Evolutionary conservation across 2,888 invertebrate genomes (phyloP).

Genomic region (Schrankia costaestrigalis): DNA sequence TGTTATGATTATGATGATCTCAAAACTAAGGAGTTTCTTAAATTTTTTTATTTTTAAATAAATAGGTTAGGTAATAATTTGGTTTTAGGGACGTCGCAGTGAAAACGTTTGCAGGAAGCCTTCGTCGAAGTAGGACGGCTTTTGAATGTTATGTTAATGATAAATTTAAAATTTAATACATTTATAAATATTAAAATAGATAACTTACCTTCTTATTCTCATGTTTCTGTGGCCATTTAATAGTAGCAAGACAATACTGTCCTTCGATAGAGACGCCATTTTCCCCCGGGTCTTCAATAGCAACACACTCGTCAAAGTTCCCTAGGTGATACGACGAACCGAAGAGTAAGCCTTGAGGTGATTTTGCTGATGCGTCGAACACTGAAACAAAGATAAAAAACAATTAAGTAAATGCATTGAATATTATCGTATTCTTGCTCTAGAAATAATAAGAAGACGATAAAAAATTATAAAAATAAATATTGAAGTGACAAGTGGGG

Average conservation of each 20-base stretch:
- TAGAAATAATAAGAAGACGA: too few species aligned
- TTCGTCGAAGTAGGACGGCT: too few species aligned
- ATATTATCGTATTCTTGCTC: too few species aligned
- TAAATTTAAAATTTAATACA: background rate
- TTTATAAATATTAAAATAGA: background rate
- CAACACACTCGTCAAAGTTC: conserved; percentile 87
- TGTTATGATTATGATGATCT: too few species aligned
- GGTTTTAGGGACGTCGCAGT: too few species aligned
- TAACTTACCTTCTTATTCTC: conserved; percentile 53
- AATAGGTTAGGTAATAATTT: too few species aligned
- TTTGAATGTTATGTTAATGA: too few species aligned
- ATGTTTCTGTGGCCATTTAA: conserved; percentile 60
- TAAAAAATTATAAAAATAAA: too few species aligned
- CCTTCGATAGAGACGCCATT: conserved; percentile 69
- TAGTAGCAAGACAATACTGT: conserved; percentile 84
- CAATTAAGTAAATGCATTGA: background rate
- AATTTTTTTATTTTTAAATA: too few species aligned
- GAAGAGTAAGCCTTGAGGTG: conserved; percentile 83
- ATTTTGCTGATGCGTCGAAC: conserved; percentile 87
- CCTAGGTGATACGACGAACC: conserved; percentile 86
- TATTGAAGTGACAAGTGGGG: too few species aligned
- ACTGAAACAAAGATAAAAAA: conserved; percentile 70
- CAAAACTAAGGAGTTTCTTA: too few species aligned
- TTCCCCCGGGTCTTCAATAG: conserved; percentile 56
- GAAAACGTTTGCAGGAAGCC: too few species aligned